These are phyloP conservation scores for Larimichthys polyactis DNA, from an alignment of 2,113 vertebrate species.

Conservation along the genomic window DNA sequence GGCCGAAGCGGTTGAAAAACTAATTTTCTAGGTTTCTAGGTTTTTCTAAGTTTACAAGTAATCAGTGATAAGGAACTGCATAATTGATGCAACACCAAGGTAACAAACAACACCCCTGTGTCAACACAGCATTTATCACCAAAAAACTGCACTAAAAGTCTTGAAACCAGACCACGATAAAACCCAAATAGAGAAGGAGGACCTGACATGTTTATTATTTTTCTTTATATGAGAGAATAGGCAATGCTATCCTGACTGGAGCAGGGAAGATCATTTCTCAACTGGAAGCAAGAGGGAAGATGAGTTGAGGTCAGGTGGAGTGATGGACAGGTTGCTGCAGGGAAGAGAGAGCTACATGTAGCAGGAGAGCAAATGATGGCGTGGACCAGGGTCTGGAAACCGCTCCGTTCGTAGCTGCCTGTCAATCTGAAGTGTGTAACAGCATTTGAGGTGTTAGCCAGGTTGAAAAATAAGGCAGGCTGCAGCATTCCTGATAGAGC, in stretches of 20 bases:
- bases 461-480: background rate
- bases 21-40: background rate
- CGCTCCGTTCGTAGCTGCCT: background rate
- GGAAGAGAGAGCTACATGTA: background rate
- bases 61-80: background rate
- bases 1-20: background rate
- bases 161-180: background rate
- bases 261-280: constrained; percentile 3
- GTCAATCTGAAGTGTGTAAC: background rate
- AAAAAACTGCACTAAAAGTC: background rate
- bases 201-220: background rate
- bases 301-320: background rate
- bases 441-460: background rate
- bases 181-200: background rate
- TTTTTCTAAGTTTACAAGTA: background rate
- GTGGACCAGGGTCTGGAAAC: background rate
- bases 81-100: background rate
- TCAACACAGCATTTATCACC: background rate
- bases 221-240: background rate
- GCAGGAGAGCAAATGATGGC: background rate
- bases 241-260: background rate
- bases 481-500: constrained; percentile 2
- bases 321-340: constrained; percentile 11
- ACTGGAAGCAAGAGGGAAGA: background rate
- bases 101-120: background rate